Conservation (phyloP, 2,113 vertebrate genomes). For the Aleadryas rufinucha region DNA sequence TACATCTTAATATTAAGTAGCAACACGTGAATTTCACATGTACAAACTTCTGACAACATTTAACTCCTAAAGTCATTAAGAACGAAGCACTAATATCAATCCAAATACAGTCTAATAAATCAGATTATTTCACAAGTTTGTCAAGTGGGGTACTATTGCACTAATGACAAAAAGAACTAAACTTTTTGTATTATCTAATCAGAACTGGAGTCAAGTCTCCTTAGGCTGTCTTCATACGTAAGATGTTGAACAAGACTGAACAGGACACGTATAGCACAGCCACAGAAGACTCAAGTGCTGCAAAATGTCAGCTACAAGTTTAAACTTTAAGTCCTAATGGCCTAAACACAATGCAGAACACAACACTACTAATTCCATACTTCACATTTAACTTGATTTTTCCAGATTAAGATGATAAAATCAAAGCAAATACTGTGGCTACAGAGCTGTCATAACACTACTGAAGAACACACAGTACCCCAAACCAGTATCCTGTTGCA, state of each 20-base stretch:
- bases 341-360: background rate
- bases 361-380: background rate
- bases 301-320: background rate
- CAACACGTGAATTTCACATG: background rate
- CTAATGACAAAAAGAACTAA: background rate
- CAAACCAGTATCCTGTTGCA: background rate
- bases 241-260: background rate
- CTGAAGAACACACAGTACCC: background rate
- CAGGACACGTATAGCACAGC: background rate
- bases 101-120: background rate
- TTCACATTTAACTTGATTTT: background rate
- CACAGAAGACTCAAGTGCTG: background rate
- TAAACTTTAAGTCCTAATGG: background rate
- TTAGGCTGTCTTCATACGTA: background rate
- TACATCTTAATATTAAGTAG: slow-evolving; percentile 25
- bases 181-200: background rate
- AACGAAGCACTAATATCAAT: background rate
- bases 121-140: slow-evolving; percentile 9
- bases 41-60: slow-evolving; percentile 3
- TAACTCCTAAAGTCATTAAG: background rate
- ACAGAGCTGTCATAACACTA: background rate
- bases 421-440: background rate
- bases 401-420: background rate
- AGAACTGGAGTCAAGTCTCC: background rate
- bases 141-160: background rate